phyloP scores from a whole-genome alignment of 2,113 vertebrate species.

The Antigone vipio region DNA sequence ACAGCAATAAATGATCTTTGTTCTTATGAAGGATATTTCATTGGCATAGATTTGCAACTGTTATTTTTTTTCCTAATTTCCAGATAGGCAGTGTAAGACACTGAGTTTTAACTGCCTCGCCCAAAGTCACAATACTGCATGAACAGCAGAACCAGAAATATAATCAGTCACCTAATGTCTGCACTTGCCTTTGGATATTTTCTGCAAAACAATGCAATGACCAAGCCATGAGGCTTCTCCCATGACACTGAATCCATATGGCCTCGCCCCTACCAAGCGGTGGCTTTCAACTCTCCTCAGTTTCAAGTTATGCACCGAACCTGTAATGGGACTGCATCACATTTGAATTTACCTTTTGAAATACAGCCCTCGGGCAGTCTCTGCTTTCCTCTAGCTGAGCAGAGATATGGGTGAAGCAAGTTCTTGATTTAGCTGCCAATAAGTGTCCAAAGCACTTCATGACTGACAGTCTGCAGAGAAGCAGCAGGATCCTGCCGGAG shows the following conservation, averaged over 20 bases:
- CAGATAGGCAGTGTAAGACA: not conserved
- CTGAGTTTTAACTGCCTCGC: not conserved
- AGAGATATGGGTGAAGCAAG: constrained; percentile 27
- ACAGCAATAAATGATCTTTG: constrained; percentile 1
- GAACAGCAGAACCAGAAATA: constrained; percentile 1
- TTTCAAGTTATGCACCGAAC: not conserved
- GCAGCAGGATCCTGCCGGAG: not conserved
- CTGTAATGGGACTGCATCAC: not conserved
- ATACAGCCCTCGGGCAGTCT: constrained; percentile 24
- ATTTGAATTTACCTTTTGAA: constrained; percentile 50
- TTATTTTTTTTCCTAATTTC: not conserved
- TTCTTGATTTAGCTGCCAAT: constrained; percentile 48
- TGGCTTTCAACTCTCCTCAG: not conserved
- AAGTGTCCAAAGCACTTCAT: constrained; percentile 12
- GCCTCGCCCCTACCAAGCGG: not conserved
- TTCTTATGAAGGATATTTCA: not conserved
- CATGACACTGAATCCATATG: rapidly evolving
- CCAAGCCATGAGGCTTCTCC: not conserved
- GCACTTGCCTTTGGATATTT: constrained; percentile 17
- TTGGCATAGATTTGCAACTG: not conserved
- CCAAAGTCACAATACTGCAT: not conserved
- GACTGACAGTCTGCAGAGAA: constrained; percentile 10
- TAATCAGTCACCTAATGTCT: constrained; percentile 6
- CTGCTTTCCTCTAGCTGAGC: not conserved
- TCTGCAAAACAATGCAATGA: not conserved